These are phyloP conservation scores for Eupristina koningsbergeri DNA, from an alignment of 1,140 invertebrate species.

Conservation along the genomic window DNA sequence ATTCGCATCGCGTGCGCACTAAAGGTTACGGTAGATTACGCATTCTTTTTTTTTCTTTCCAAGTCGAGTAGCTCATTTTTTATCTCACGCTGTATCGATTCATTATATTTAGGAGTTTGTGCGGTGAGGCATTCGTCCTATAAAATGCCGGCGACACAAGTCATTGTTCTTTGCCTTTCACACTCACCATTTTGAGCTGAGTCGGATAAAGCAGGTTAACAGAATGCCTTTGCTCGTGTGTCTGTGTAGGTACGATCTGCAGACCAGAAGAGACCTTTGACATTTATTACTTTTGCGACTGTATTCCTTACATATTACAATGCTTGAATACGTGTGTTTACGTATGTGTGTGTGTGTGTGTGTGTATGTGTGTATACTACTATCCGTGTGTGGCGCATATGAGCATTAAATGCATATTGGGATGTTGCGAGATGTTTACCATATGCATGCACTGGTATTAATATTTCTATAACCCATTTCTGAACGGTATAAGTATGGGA, in stretches of 20 bases:
- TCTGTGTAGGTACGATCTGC: not conserved
- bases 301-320: not conserved
- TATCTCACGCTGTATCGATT: conserved; percentile 27
- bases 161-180: conserved; percentile 42
- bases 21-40: not conserved
- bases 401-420: not conserved
- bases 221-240: conserved; percentile 3
- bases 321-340: too few relatives aligned
- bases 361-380: too few relatives aligned
- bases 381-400: too few relatives aligned
- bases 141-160: conserved; percentile 1
- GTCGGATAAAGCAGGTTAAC: conserved; percentile 27
- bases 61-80: not conserved
- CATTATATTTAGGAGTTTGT: not conserved
- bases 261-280: not conserved
- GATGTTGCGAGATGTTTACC: not conserved
- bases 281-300: conserved; percentile 6
- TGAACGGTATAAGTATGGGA: not conserved
- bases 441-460: not conserved
- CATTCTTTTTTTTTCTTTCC: not conserved
- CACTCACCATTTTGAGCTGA: conserved; percentile 11
- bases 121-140: not conserved
- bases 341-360: too few relatives aligned
- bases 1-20: too few relatives aligned
- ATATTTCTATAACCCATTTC: conserved; percentile 6